These are phyloP conservation scores for Urosaurus nigricauda DNA, from an alignment of 2,797 vertebrate species.

Conservation along the genomic window DNA sequence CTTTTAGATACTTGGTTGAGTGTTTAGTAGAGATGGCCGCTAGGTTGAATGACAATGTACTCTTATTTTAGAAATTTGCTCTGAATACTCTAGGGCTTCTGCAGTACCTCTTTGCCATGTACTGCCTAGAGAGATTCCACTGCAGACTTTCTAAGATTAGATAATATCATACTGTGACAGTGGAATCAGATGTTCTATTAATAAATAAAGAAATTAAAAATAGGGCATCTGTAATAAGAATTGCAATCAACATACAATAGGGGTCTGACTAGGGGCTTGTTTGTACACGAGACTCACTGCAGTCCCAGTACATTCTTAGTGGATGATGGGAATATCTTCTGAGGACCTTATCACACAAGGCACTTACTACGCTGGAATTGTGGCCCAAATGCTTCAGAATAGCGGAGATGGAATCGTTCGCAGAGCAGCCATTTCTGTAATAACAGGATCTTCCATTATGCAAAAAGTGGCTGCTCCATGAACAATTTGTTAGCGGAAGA, in stretches of 20 bases:
- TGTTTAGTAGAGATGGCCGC: constrained; percentile 29
- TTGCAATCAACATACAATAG: constrained; percentile 6
- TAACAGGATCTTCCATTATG: too few species aligned
- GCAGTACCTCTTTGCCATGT: background rate
- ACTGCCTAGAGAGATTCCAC: background rate
- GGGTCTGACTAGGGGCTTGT: background rate
- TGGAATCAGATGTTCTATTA: constrained; percentile 7
- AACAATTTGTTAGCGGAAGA: too few species aligned
- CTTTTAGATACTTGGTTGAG: constrained; percentile 9
- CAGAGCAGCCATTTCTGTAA: too few species aligned
- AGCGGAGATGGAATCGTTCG: too few species aligned
- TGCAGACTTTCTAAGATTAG: constrained; percentile 41
- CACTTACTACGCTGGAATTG: too few species aligned
- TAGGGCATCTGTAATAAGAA: background rate
- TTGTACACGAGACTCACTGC: too few species aligned
- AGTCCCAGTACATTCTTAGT: background rate
- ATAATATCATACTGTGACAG: background rate
- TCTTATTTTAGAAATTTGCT: constrained; percentile 38
- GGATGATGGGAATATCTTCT: too few species aligned
- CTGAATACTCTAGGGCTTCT: constrained; percentile 30
- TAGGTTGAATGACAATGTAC: constrained; percentile 2
- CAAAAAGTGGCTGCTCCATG: too few species aligned
- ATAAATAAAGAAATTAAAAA: constrained; percentile 21
- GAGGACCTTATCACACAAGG: too few species aligned
- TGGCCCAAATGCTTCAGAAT: too few species aligned